Percentiles rank a stretch among this genome's conserved stretches.
phyloP scores from a whole-genome alignment of 2,888 invertebrate species.

The Ophonus ardosiacus region DNA sequence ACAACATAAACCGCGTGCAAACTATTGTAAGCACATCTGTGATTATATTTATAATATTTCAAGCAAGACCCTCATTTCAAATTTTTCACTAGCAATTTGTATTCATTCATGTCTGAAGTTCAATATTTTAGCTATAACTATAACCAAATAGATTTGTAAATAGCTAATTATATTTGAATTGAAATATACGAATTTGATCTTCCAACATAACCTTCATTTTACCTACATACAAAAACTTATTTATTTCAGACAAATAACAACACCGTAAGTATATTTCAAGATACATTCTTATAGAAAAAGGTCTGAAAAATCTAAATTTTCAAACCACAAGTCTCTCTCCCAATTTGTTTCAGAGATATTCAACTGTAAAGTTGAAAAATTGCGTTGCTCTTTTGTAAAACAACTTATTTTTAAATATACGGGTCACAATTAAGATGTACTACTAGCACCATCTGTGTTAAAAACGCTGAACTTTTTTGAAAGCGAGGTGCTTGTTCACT shows the following conservation, averaged over 20 bases:
- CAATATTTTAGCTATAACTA: slow-evolving; percentile 60
- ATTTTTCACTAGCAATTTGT: slow-evolving; percentile 24
- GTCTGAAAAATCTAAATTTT: background rate
- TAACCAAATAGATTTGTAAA: slow-evolving; percentile 54
- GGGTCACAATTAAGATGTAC: too few species aligned
- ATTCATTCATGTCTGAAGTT: slow-evolving; percentile 47
- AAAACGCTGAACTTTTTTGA: too few species aligned
- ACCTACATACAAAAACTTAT: too few species aligned
- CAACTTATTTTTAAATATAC: too few species aligned
- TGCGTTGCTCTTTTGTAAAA: too few species aligned
- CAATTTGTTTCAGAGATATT: too few species aligned
- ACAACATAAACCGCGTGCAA: background rate
- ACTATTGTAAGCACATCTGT: slow-evolving; percentile 69
- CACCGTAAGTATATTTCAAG: too few species aligned
- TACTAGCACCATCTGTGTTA: too few species aligned
- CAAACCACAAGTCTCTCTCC: background rate
- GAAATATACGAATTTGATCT: slow-evolving; percentile 55
- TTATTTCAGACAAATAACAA: too few species aligned
- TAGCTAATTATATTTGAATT: slow-evolving; percentile 59
- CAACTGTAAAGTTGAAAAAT: too few species aligned
- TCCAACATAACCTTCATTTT: background rate
- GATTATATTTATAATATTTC: slow-evolving; percentile 68
- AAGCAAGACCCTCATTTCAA: slow-evolving; percentile 57
- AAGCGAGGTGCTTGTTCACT: too few species aligned
- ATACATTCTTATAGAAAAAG: background rate